Evolutionary conservation across 2,797 vertebrate genomes (phyloP), one percentile per base, ranked within the genome.

Genomic region (Typhlichthys subterraneus): DNA sequence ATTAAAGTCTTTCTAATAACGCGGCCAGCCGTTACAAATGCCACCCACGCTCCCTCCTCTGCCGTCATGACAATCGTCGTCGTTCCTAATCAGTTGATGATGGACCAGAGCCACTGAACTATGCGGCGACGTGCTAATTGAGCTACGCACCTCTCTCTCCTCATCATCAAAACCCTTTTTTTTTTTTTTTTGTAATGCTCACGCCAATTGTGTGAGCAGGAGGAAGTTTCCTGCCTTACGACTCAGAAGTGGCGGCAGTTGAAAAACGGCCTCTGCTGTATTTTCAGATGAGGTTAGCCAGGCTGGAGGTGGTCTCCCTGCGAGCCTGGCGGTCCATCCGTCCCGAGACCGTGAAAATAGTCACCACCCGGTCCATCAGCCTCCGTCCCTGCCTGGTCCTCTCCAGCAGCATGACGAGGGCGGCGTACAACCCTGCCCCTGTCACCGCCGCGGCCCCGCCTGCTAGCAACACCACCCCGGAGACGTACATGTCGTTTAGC

Each of bases 241-340:
- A 57, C 50, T 31, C 45, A 14, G 13, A 23, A 53, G 60, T 5
- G 23, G 42, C 33, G 17, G 2, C 45, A 33, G 38, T 6, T 31
- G 59, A 23, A 53, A 47, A 12, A 56, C 9, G 23, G 7, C 38
- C 38, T 42, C 52, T 29, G 31, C 12, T 14, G 2, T 2, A 5
- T 50, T 59, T 50, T 96, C 91, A 98, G 85, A 99, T 96, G 57
- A 99, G 94, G 85, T 94, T 97, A 69, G 97, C 94, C 81, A 97
- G 91, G 81, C 98, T 99, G 73, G 97, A 98, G 23, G 95, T 94
- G 13, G 96, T 95, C 87, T 96, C 95, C 68, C 91, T 90, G 71
- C 90, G 93, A 64, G 76, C 91, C 1, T 88, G 89, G 9, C 81
- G 75, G 55, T 91, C 82, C 5, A 97, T 89, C 63, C 77, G 95